Evolutionary conservation across 2,888 invertebrate species (phyloP), one percentile per base, ranked within the genome.

Genomic region (Pyrgus malvae): DNA sequence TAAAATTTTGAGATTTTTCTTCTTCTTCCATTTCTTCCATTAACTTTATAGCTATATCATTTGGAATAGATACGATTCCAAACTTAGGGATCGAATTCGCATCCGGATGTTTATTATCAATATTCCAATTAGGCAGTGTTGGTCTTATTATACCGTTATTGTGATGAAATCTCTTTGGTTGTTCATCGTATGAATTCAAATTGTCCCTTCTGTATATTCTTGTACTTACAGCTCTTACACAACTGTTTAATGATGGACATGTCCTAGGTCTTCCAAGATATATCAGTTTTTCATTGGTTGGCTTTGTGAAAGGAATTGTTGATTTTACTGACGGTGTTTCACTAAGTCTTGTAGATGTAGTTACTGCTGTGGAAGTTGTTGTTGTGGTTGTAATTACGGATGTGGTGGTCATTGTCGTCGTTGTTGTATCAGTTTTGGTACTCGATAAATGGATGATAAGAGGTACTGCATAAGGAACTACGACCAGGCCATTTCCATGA

Each of bases 381-480:
- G 56, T 46, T 16, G 44, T 27, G 2, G 9, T 45, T 11, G 49
- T 49, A 14, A 31, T 7, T 35, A 35, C 40, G 31, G 40, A 45
- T 31, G 46, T 16, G 8, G 17, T 35, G 3, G 16, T n/a, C 9
- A 48, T 45, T 35, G 14, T 48, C 9, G 21, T 19, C 14, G 21
- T 48, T 8, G 56, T 27, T 45, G 16, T 41, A 7, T 27, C 27
- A 14, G 23, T 19, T n/a, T 7, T 46, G 19, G 11, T 55, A 23
- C 12, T 31, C 16, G 53, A 38, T 6, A 54, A 7, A 1, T 54
- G 21, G 31, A 54, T 11, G n/a, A 46, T 23, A 14, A 46, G 14
- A 12, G 64, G 66, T 2, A 66, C 50, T 4, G 63, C 59, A 45
- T 63, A 65, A 8, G 66, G 67, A 7, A 65, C 54, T 3, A 60